phyloP scores from a whole-genome alignment of 1,140 invertebrate species.

The Drosophila prosaltans region DNA sequence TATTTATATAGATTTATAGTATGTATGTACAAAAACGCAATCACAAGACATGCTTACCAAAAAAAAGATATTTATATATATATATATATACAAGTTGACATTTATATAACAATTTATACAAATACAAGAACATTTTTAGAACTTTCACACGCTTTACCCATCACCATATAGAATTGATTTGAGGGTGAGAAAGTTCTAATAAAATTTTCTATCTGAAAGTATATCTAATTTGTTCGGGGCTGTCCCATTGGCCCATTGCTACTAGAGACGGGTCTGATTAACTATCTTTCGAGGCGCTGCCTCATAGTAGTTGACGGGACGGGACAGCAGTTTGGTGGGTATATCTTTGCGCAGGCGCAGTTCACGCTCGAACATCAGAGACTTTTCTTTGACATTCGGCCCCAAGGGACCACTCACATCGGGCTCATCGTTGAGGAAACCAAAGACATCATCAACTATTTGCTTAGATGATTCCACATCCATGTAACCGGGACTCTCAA shows the following conservation, averaged over 20 bases:
- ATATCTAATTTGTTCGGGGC: conserved; percentile 57
- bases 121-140: conserved; percentile 15
- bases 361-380: conserved; percentile 76
- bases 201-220: conserved; percentile 27
- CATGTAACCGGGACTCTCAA: conserved; percentile 51
- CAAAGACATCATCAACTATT: conserved; percentile 83
- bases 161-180: conserved; percentile 2
- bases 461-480: conserved; percentile 85
- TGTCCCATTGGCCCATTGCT: conserved; percentile 39
- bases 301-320: conserved; percentile 82
- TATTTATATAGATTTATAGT: conserved; percentile 27
- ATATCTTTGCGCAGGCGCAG: conserved; percentile 69
- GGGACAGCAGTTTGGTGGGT: conserved; percentile 78
- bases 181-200: conserved; percentile 6
- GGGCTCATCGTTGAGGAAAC: conserved; percentile 85
- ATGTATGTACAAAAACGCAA: conserved; percentile 48
- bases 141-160: conserved; percentile 2
- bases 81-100: conserved; percentile 51
- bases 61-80: background rate
- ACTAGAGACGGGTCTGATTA: conserved; percentile 75
- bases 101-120: background rate
- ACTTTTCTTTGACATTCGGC: conserved; percentile 82
- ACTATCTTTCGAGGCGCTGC: conserved; percentile 68
- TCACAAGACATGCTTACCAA: conserved; percentile 54
- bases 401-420: conserved; percentile 71